These are phyloP conservation scores for Euthynnus affinis DNA, from an alignment of 2,797 vertebrate genomes.

Conservation along the genomic window DNA sequence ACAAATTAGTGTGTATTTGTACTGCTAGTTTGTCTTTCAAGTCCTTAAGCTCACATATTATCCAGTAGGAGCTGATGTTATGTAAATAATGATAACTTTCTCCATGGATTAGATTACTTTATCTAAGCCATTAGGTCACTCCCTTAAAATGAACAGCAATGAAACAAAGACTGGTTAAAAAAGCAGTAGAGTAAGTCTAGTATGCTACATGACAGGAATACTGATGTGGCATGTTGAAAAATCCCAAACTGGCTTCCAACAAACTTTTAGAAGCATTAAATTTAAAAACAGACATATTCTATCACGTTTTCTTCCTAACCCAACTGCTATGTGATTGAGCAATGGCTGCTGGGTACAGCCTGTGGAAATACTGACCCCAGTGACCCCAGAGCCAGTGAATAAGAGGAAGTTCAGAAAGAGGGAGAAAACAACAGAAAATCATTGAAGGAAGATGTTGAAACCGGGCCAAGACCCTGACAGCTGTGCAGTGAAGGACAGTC, in stretches of 20 bases:
- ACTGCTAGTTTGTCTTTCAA: conserved; percentile 23
- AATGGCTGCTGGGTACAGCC: conserved; percentile 30
- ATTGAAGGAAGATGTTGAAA: conserved; percentile 45
- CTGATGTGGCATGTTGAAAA: neutral
- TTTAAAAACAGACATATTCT: neutral
- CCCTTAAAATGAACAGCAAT: neutral
- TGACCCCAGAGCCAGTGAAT: conserved; percentile 48
- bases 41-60: conserved; percentile 1
- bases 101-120: neutral
- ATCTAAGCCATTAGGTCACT: neutral
- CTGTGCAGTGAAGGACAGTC: conserved; percentile 58
- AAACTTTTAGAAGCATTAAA: neutral
- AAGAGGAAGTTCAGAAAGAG: conserved; percentile 46
- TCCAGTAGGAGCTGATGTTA: neutral
- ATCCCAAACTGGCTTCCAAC: neutral
- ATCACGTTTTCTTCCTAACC: neutral
- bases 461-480: conserved; percentile 56
- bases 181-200: neutral
- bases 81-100: conserved; percentile 20
- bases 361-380: conserved; percentile 50
- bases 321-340: conserved; percentile 6
- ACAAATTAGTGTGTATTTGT: conserved; percentile 27
- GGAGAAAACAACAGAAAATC: neutral
- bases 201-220: neutral
- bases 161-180: neutral